Base-by-base conservation (phyloP, 2,888 invertebrate species). In the Gisinianus flammeolus region DNA sequence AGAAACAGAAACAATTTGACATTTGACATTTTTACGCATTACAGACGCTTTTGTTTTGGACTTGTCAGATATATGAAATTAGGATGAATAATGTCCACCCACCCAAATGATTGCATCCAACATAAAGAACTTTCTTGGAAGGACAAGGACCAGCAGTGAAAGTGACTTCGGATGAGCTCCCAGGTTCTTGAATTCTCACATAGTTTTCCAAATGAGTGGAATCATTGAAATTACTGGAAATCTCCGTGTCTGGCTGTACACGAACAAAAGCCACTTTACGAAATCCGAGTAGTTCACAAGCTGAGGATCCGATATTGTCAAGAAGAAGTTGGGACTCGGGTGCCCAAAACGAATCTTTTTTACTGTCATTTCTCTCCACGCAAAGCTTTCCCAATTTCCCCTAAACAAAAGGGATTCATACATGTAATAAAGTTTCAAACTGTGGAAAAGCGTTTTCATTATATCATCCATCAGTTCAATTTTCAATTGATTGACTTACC, bases 151-250 rank as follows among this genome's bases (percentile, higher is more conserved):
- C 92, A 84, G 93, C 91, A 19, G 93, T 90, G 85, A 96, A 95
- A 44, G 92, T 92, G 79, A 95, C 94, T 88, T 94, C 94, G 0
- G 92, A 87, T 0, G 94, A 93, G 79, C 91, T 90, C 0, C 83
- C 84, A 12, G 94, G 94, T 86, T 95, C 93, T 80, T 94, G 91
- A 85, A 95, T 93, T 86, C 92, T 91, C 0, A 95, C 94, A 86
- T 95, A 95, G 79, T 92, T 90, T 56, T 90, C 88, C 35, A 87
- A 86, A 44, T 72, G 69, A 30, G 58, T 79, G 26, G 73, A 71
- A 58, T 81, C 78, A n/a, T 76, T 70, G 16, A 70, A 67, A 30
- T 81, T 82, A 33, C 69, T 71, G 22, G 79, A 44, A 1, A 80
- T 79, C 85, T 90, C 91, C 8, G 89, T 89, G 84, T 92, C 91